A percentile compares a stretch with the other conserved stretches of the same genome.
Conservation (phyloP, 1,140 invertebrate genomes). For the Cydia pomonella region DNA sequence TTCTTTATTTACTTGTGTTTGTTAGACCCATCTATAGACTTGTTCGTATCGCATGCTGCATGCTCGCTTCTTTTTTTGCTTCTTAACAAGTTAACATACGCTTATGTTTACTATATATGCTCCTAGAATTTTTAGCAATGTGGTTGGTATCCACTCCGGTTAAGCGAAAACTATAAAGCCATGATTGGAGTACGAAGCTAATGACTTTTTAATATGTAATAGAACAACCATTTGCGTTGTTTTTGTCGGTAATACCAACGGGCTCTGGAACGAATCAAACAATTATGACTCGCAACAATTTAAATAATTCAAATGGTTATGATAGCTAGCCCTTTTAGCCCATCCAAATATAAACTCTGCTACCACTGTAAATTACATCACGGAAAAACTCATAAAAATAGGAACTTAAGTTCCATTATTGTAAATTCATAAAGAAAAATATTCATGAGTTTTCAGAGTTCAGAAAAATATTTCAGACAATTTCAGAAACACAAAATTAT, state of each 20-base stretch:
- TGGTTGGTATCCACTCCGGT: not conserved
- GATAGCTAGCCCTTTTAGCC: not conserved
- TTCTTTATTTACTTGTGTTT: conserved; percentile 37
- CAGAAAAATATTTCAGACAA: too few species aligned
- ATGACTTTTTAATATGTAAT: conserved; percentile 34
- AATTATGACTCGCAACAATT: conserved; percentile 2
- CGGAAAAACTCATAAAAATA: not conserved
- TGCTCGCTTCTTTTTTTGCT: conserved; percentile 35
- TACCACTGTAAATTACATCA: not conserved
- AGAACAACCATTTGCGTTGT: conserved; percentile 34
- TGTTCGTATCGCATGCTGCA: conserved; percentile 22
- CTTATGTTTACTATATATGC: not conserved
- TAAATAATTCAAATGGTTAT: conserved; percentile 9
- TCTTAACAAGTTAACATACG: conserved; percentile 20
- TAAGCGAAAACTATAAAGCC: not conserved
- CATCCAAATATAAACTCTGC: not conserved
- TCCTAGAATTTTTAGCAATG: not conserved
- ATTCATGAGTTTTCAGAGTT: too few species aligned
- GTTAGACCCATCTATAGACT: conserved; percentile 58
- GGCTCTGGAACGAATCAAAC: conserved; percentile 33
- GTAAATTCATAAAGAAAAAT: not conserved
- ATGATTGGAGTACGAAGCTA: not conserved
- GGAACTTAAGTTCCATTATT: not conserved
- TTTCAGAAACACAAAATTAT: too few species aligned
- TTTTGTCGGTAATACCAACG: conserved; percentile 25